Evolutionary conservation across 2,888 invertebrate genomes (phyloP), one percentile per base, ranked within the genome.

Genomic region (Trisateles emortualis): DNA sequence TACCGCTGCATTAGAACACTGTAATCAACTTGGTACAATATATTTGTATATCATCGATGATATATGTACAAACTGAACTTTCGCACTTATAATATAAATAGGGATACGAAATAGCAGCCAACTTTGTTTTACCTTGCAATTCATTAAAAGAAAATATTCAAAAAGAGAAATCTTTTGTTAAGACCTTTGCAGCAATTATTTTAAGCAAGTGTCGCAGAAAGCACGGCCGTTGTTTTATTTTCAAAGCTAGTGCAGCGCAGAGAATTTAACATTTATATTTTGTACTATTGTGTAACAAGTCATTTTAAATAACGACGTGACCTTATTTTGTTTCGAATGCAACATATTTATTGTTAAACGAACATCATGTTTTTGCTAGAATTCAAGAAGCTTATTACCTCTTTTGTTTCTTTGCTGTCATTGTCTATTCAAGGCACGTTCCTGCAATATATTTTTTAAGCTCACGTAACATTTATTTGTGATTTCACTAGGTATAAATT

Each of bases 271-370:
- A 60, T 59, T 47, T 44, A 46, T 44, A 55, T 36, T 48, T 64
- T 61, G 59, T 68, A 64, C 62, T 69, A 26, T 26, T 26, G 26
- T 26, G 57, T 60, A 54, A 53, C 59, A 55, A 49, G 54, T 57
- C 69, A 65, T 73, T 72, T 32, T 64, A 64, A 67, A 65, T 78
- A 75, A 79, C 74, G 72, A 76, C 49, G 52, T 52, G 0, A 57
- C 56, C 72, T 71, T 65, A n/a, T n/a, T n/a, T n/a, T n/a, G n/a
- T n/a, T n/a, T n/a, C n/a, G n/a, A n/a, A n/a, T n/a, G n/a, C n/a
- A n/a, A n/a, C n/a, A n/a, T n/a, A n/a, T n/a, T n/a, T 68, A 68
- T 74, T 75, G 72, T 76, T 69, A 51, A 40, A 47, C 39, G 46
- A 59, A 52, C 42, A 19, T 45, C 49, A 58, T 64, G 51, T 68